Evolutionary conservation across 2,113 vertebrate species (phyloP).

Genomic region (Mustela lutreola): DNA sequence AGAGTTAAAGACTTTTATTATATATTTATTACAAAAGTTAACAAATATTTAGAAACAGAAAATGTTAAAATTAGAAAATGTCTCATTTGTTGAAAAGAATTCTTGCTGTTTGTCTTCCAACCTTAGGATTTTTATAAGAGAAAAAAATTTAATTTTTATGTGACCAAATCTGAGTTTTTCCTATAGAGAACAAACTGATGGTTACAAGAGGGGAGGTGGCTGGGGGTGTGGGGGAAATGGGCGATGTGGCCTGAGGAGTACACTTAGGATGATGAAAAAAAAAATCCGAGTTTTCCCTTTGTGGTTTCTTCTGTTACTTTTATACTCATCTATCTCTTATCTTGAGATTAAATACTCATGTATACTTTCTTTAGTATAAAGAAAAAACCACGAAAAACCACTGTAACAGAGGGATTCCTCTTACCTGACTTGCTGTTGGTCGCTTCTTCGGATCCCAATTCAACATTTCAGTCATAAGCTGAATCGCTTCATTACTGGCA

Average conservation of each 20-base stretch:
- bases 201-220: not conserved
- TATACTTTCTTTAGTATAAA: not conserved
- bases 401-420: not conserved
- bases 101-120: not conserved
- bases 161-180: not conserved
- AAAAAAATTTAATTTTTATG: not conserved
- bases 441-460: slow-evolving; percentile 98
- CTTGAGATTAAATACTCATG: not conserved
- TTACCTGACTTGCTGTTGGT: slow-evolving; percentile 96
- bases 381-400: too few species aligned
- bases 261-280: not conserved
- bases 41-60: slow-evolving; percentile 11
- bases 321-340: not conserved
- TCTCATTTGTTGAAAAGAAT: not conserved
- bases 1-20: not conserved
- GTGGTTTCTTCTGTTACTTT: not conserved
- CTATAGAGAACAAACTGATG: not conserved
- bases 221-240: not conserved
- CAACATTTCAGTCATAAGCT: slow-evolving; percentile 95
- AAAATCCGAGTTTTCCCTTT: not conserved
- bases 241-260: not conserved
- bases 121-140: not conserved
- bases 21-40: not conserved
- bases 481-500: slow-evolving; percentile 95
- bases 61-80: not conserved